Conservation (phyloP, 35 echinoderm and acorn worm species). For the Stichopus chloronotus region DNA sequence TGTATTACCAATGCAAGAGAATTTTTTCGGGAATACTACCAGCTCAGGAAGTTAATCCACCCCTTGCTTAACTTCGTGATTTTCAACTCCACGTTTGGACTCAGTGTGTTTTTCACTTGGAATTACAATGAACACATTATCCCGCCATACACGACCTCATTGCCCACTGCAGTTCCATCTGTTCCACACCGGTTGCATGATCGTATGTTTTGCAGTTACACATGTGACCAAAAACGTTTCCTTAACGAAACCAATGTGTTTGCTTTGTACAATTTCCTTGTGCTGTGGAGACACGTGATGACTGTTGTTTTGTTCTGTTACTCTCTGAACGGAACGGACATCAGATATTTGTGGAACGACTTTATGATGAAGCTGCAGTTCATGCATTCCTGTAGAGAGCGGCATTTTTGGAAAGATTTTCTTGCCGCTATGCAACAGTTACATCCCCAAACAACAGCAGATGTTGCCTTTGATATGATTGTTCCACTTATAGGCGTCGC, state of each 20-base stretch:
- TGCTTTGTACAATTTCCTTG: not conserved
- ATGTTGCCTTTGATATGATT: not conserved
- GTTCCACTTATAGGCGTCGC: not conserved
- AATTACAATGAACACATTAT: slow-evolving; percentile 12
- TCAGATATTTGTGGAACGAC: not conserved
- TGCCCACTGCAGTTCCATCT: too few relatives aligned
- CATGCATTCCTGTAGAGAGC: not conserved
- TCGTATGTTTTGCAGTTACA: not conserved
- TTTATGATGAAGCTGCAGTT: not conserved
- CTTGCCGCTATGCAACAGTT: not conserved
- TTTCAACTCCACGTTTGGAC: slow-evolving; percentile 33
- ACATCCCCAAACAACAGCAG: slow-evolving; percentile 26
- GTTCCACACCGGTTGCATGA: not conserved
- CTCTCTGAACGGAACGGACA: not conserved
- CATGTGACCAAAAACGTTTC: not conserved
- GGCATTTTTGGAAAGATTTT: slow-evolving; percentile 14
- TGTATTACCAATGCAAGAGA: not conserved
- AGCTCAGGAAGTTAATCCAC: not conserved
- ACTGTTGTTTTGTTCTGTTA: not conserved
- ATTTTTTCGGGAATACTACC: slow-evolving; percentile 6
- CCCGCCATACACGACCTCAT: not conserved
- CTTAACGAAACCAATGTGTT: not conserved
- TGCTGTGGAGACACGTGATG: slow-evolving; percentile 11
- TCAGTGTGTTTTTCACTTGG: slow-evolving; percentile 37
- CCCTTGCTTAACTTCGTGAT: slow-evolving; percentile 2